Evolutionary conservation across 2,797 vertebrate genomes (phyloP).

Genomic region (Lagothrix lagotricha): DNA sequence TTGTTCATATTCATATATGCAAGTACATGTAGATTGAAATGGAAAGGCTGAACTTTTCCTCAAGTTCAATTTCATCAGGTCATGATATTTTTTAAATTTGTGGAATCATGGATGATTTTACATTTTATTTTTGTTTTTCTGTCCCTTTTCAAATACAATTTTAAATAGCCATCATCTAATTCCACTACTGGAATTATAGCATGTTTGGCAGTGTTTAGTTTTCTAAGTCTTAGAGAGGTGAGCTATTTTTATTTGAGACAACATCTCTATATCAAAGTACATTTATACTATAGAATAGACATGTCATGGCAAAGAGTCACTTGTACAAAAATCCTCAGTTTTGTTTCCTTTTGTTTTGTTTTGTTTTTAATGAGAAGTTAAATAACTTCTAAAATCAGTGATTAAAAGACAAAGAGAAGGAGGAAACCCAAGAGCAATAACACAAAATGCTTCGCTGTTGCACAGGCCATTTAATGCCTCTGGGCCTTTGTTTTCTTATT

Average conservation of each 20-base stretch:
- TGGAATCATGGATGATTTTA: neutral
- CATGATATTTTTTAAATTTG: neutral
- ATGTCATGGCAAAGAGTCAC: neutral
- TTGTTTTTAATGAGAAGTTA: neutral
- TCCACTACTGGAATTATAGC: neutral
- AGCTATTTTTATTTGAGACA: neutral
- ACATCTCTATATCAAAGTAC: neutral
- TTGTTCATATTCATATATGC: fast-evolving
- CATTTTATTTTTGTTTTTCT: neutral
- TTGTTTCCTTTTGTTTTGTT: neutral
- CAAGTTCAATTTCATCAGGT: neutral
- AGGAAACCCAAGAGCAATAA: neutral
- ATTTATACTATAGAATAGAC: neutral
- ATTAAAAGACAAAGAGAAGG: neutral
- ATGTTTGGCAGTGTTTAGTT: neutral
- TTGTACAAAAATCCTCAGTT: neutral
- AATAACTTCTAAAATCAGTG: neutral
- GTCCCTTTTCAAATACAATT: neutral
- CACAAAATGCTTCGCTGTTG: neutral
- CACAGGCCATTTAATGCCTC: neutral
- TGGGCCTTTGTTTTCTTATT: neutral
- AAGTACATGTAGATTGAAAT: neutral
- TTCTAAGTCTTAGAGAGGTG: neutral
- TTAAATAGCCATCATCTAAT: neutral
- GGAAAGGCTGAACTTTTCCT: neutral